A percentile compares a stretch with the other conserved stretches of the same genome.
phyloP scores from a whole-genome alignment of 2,888 invertebrate species.

The Lissonota sp. region DNA sequence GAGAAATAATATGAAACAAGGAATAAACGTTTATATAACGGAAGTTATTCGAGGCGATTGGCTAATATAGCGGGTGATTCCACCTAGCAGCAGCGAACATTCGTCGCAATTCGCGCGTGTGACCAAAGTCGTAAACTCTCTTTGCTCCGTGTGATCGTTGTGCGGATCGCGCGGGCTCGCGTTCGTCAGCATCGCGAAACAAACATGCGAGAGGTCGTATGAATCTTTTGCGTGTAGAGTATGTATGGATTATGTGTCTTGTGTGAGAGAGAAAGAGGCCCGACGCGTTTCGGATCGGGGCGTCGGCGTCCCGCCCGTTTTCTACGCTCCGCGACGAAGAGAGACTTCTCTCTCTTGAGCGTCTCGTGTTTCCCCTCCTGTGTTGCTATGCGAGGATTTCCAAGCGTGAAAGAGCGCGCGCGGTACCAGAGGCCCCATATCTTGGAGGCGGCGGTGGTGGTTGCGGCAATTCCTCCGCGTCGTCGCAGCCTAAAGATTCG shows the following conservation, averaged over 20 bases:
- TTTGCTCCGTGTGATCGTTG: neutral
- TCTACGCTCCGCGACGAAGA: constrained; percentile 46
- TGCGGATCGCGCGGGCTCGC: constrained; percentile 25
- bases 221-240: constrained; percentile 24
- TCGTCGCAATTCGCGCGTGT: too few species aligned
- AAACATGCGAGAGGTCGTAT: constrained; percentile 47
- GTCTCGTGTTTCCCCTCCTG: constrained; percentile 36
- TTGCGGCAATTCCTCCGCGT: constrained; percentile 22
- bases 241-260: constrained; percentile 2
- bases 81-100: too few species aligned
- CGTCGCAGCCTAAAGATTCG: constrained; percentile 39
- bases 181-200: constrained; percentile 19
- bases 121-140: neutral
- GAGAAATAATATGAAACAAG: too few species aligned
- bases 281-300: constrained; percentile 60
- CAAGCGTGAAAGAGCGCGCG: constrained; percentile 19
- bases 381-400: constrained; percentile 65
- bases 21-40: too few species aligned
- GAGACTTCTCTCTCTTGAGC: constrained; percentile 25
- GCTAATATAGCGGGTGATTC: too few species aligned
- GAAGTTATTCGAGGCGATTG: too few species aligned
- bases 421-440: constrained; percentile 44
- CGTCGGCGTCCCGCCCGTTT: constrained; percentile 64
- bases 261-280: neutral
- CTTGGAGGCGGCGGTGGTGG: constrained; percentile 50